Base-by-base conservation (phyloP, 2,797 vertebrate species). In the Melanotaenia nigrans region DNA sequence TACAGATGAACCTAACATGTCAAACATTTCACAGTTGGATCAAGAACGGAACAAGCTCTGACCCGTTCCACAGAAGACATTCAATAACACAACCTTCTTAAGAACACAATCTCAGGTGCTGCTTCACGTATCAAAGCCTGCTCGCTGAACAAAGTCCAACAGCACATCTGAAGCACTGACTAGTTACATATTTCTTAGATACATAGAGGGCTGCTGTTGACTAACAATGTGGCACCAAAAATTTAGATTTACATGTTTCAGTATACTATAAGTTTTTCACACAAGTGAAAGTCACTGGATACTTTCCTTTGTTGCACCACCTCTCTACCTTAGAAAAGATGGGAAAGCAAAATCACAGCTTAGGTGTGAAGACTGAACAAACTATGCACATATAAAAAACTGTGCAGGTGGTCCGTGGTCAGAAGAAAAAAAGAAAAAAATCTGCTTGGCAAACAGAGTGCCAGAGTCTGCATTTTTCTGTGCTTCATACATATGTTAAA, bases 1-100 rank as follows among this genome's bases (percentile, higher is more conserved):
- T 64, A 69, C 24, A 81, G 75, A 79, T 0, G 30, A 88, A 64
- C 54, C 35, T 64, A 61, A 80, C 58, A 45, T 68, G 63, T 77
- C 47, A 16, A 68, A 58, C 67, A 28, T 47, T 57, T 79, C 81
- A 73, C 71, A 77, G 82, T 68, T 56, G 58, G 76, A 88, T 80
- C 2, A 10, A 32, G 61, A 61, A 79, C 33, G 55, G 82, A 83
- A 68, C 59, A 54, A 51, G 64, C 71, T 61, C 51, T 32, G 78
- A 77, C 69, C 65, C 59, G 25, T 67, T 40, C 42, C 68, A 55
- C 47, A n/a, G 58, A 57, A 68, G 56, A 65, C 60, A 68, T 77
- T 71, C 64, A 81, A 54, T 68, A 69, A 54, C 47, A 40, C 33
- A 35, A 35, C 0, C 8, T 51, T 54, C 33, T 77, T 16, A 63